Evolutionary conservation across 1,140 invertebrate species (phyloP).

Genomic region (Proctacanthus coquilletti): DNA sequence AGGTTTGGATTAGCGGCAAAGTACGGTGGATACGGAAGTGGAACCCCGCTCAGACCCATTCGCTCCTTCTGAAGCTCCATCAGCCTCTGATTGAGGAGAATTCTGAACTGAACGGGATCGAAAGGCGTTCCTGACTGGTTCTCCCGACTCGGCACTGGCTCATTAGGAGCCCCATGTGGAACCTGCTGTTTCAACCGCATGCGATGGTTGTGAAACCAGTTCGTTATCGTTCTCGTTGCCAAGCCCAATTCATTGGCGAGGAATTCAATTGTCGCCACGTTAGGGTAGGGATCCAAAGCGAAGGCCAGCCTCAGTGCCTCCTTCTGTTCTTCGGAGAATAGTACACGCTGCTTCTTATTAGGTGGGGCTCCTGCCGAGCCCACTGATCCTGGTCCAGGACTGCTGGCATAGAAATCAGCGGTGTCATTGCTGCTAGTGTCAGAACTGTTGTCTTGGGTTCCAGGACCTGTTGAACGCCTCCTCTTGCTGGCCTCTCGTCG

Average conservation of each 20-base stretch:
- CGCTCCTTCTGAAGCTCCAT: constrained; percentile 72
- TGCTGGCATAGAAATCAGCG: constrained; percentile 74
- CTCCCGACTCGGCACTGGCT: constrained; percentile 51
- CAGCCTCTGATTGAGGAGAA: constrained; percentile 73
- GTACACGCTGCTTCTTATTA: constrained; percentile 80
- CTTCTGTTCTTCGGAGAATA: constrained; percentile 97
- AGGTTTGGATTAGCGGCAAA: constrained; percentile 54
- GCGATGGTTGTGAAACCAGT: constrained; percentile 99
- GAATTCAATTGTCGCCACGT: constrained; percentile 88
- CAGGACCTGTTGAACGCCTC: constrained; percentile 56
- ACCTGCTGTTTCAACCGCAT: constrained; percentile 91
- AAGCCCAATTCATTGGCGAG: constrained; percentile 78
- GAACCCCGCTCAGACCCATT: constrained; percentile 53
- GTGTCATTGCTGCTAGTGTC: constrained; percentile 79
- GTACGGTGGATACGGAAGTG: constrained; percentile 56
- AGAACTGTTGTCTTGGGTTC: constrained; percentile 66
- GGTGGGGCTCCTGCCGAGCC: constrained; percentile 45
- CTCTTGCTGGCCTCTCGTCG: constrained; percentile 77
- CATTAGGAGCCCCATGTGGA: constrained; percentile 48
- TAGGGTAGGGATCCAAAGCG: constrained; percentile 89
- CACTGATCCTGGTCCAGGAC: constrained; percentile 47
- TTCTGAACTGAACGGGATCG: constrained; percentile 78
- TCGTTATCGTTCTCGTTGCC: constrained; percentile 91
- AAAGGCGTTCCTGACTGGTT: constrained; percentile 51
- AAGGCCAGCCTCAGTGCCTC: constrained; percentile 89